Base-by-base conservation (phyloP, 2,888 invertebrate species). In the Ophion ventricosus region DNA sequence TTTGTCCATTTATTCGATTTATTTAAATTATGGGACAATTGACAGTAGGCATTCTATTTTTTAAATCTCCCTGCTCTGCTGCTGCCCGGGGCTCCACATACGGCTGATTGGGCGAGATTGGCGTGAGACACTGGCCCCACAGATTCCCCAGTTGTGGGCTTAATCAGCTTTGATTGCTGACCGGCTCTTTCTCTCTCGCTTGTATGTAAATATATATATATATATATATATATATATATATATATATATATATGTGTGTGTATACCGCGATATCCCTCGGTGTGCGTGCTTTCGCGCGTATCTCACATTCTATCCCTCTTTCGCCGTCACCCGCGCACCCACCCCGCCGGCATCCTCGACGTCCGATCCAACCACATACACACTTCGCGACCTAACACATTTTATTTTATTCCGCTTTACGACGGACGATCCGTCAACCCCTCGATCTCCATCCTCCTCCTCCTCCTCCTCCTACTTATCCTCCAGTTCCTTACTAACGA, bases 1-100 rank as follows among this genome's bases (percentile, higher is more conserved):
- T 93, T 93, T 93, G 93, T 93, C 93, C 93, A 93, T 93, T 93
- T 93, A 93, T 93, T 93, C 93, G 93, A 93, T 93, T 93, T 93
- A 93, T 93, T 93, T 93, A 93, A 93, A 93, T 93, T 93, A 93
- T 93, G 93, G 93, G 93, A 93, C 93, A 93, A 93, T 93, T 93
- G 93, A 93, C 93, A 93, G 93, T 93, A 93, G 93, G 93, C 93
- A 93, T 93, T 93, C 93, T 93, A 93, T 93, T 93, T 93, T 93
- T 93, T 93, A 93, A 93, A 93, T 93, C 93, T 93, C 92, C 93
- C 93, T 92, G 49, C 49, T 49, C 49, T 49, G 49, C 49, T 49
- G 92, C 90, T 91, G 89, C 90, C 88, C 91, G 90, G 87, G 78
- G 85, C 85, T 78, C 84, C 76, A 64, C 80, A 73, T 80, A 82